Percentiles rank a stretch among this genome's conserved stretches.
Conservation (phyloP, 2,797 vertebrate genomes). For the Gambusia yucatana region DNA sequence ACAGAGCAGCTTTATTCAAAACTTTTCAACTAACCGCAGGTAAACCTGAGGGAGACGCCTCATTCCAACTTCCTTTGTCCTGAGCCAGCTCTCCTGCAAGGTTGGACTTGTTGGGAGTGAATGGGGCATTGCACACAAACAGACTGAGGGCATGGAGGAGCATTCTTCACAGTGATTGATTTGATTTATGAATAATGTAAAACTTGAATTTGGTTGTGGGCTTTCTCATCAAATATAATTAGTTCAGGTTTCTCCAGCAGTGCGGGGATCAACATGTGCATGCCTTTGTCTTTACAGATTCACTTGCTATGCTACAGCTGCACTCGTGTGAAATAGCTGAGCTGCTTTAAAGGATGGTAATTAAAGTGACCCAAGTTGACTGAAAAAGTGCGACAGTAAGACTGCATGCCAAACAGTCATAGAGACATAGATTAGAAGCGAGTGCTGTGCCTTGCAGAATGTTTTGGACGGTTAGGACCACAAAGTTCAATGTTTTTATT, state of each 20-base stretch:
- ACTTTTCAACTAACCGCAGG: constrained; percentile 54
- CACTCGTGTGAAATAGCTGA: background rate
- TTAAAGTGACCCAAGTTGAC: background rate
- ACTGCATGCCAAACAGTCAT: background rate
- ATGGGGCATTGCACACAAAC: constrained; percentile 35
- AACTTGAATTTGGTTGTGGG: constrained; percentile 35
- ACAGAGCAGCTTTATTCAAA: constrained; percentile 53
- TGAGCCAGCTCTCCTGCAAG: constrained; percentile 55
- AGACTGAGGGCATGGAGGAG: constrained; percentile 49
- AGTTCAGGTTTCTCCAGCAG: constrained; percentile 15
- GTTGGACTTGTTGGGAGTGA: constrained; percentile 65
- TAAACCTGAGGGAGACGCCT: constrained; percentile 54
- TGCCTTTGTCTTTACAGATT: background rate
- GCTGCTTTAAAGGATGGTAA: background rate
- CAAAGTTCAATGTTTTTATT: background rate
- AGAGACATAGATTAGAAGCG: background rate
- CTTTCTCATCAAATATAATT: constrained; percentile 24
- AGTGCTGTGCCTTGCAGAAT: background rate
- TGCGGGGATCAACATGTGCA: constrained; percentile 15
- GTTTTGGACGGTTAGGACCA: background rate
- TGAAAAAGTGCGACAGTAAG: background rate
- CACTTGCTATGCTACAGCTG: constrained; percentile 4
- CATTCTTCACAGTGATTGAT: constrained; percentile 62
- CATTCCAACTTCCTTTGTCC: constrained; percentile 64
- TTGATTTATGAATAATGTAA: constrained; percentile 59